Percentiles rank a stretch among this genome's conserved stretches.
Conservation (phyloP, 2,113 vertebrate genomes). For the Cryptotis parvus region DNA sequence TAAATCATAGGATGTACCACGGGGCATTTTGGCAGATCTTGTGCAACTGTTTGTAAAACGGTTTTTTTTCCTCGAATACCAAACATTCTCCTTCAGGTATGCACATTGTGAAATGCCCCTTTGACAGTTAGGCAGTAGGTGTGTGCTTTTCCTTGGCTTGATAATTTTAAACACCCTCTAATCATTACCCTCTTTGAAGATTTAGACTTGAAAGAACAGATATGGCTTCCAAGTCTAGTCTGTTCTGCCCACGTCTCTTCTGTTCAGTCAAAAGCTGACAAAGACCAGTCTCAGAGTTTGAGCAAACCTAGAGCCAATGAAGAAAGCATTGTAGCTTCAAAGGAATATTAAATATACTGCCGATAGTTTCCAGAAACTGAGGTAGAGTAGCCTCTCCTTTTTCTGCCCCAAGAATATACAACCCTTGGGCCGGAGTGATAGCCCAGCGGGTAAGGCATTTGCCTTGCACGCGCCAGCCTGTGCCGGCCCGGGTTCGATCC, state of each 20-base stretch:
- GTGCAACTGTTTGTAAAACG: background rate
- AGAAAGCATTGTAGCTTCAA: conserved; percentile 31
- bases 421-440: too few species aligned
- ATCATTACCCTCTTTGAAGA: conserved; percentile 69
- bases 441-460: too few species aligned
- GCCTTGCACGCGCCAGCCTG: too few species aligned
- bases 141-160: conserved; percentile 46
- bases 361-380: conserved; percentile 6
- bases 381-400: conserved; percentile 21
- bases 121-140: conserved; percentile 40
- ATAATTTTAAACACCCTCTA: conserved; percentile 32
- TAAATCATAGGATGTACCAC: background rate
- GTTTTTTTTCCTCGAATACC: conserved; percentile 29
- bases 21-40: too few species aligned
- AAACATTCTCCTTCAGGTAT: conserved; percentile 33
- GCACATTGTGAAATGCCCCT: background rate
- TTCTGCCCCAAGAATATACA: background rate
- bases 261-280: conserved; percentile 54
- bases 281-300: conserved; percentile 55
- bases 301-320: conserved; percentile 40
- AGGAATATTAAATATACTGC: background rate
- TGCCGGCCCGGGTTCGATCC: too few species aligned
- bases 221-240: background rate
- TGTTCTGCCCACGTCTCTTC: conserved; percentile 26
- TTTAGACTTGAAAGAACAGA: conserved; percentile 67